phyloP scores from a whole-genome alignment of 2,888 invertebrate genomes.

The Homarus gammarus region DNA sequence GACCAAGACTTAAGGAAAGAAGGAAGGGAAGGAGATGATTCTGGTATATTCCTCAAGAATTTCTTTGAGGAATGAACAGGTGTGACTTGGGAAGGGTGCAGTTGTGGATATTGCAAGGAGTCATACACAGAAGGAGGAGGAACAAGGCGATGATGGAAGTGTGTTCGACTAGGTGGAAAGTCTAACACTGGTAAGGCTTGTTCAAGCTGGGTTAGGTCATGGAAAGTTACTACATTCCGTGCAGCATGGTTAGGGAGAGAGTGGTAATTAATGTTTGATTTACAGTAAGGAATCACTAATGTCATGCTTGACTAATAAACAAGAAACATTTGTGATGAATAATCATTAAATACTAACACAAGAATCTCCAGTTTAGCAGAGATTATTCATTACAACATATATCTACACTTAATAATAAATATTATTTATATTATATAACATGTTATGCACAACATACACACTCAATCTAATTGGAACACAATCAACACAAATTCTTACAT shows the following conservation, averaged over 20 bases:
- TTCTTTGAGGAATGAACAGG: slow-evolving; percentile 7
- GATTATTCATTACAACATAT: too few species aligned
- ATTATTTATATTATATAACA: too few species aligned
- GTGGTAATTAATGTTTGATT: background rate
- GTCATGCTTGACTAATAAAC: slow-evolving; percentile 14
- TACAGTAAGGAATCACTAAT: background rate
- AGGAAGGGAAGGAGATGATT: slow-evolving; percentile 38
- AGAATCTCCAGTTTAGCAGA: too few species aligned
- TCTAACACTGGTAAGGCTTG: slow-evolving; percentile 8
- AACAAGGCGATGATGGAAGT: slow-evolving; percentile 62
- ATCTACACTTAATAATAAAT: too few species aligned
- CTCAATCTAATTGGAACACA: too few species aligned
- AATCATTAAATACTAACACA: too few species aligned
- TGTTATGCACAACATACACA: too few species aligned
- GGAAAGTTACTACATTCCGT: slow-evolving; percentile 52
- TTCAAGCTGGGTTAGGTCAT: slow-evolving; percentile 37
- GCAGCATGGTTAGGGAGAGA: slow-evolving; percentile 60
- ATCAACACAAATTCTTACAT: slow-evolving; percentile 85
- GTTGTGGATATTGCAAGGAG: background rate
- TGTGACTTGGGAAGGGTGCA: background rate
- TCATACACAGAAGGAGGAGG: slow-evolving; percentile 19
- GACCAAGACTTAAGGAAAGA: slow-evolving; percentile 67
- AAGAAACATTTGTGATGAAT: background rate
- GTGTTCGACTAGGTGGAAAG: background rate
- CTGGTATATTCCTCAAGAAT: background rate